Conservation (phyloP, 2,888 invertebrate species). For the Furcula furcula region DNA sequence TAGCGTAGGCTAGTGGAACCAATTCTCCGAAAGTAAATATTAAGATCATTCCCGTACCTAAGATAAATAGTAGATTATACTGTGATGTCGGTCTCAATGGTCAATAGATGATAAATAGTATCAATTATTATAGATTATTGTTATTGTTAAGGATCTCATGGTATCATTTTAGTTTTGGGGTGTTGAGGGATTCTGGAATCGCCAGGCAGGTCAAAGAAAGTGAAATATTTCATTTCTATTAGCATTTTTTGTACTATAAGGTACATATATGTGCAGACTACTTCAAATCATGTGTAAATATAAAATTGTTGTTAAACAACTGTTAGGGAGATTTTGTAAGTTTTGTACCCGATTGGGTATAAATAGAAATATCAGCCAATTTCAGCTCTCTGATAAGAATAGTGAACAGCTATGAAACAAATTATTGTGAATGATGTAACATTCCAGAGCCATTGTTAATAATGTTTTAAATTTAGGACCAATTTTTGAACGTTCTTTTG, state of each 20-base stretch:
- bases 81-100: slow-evolving; percentile 80
- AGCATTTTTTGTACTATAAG: slow-evolving; percentile 28
- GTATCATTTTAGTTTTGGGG: slow-evolving; percentile 65
- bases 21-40: too few relatives aligned
- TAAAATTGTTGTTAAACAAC: slow-evolving; percentile 52
- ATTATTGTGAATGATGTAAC: slow-evolving; percentile 67
- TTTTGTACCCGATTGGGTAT: slow-evolving; percentile 31
- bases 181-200: slow-evolving; percentile 71
- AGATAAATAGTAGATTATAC: slow-evolving; percentile 76
- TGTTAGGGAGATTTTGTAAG: slow-evolving; percentile 36
- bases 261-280: slow-evolving; percentile 22
- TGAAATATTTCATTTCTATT: slow-evolving; percentile 27
- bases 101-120: slow-evolving; percentile 74
- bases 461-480: slow-evolving; percentile 80
- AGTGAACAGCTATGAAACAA: slow-evolving; percentile 52
- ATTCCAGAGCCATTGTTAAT: slow-evolving; percentile 82
- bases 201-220: slow-evolving; percentile 48
- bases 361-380: slow-evolving; percentile 25
- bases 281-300: slow-evolving; percentile 34
- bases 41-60: slow-evolving; percentile 81
- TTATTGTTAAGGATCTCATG: slow-evolving; percentile 81
- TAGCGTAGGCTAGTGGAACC: too few relatives aligned
- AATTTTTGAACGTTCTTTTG: slow-evolving; percentile 81
- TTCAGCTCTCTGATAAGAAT: slow-evolving; percentile 58
- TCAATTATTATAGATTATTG: slow-evolving; percentile 78